Evolutionary conservation across 2,888 invertebrate genomes (phyloP), one percentile per base, ranked within the genome.

Genomic region (Caenorhabditis angaria): DNA sequence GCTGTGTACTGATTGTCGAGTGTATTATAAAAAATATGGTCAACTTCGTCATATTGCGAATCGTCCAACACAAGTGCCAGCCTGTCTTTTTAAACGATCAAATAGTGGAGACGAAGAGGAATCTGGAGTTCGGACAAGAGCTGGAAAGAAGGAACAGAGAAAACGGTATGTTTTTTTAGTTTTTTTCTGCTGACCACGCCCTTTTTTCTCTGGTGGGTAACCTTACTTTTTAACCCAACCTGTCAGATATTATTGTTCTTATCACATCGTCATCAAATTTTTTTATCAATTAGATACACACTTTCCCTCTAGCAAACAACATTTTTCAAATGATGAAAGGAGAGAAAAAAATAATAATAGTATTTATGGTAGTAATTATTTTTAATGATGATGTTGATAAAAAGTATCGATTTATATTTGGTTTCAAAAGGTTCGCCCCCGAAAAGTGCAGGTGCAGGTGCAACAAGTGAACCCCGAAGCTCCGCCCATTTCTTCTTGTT

Each of bases 1-100:
- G 35, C 89, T 93, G 61, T 93, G 93, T 88, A 91, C 91, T 84
- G 92, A 93, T 86, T 93, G 93, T 88, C 91, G 93, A 61, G 89
- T 92, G 48, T 92, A 92, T 88, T 91, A 91, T 87, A 93, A 93
- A 88, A 93, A 93, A 86, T 92, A 92, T 83, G 93, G 93, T 76
- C 92, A 93, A 88, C 89, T 93, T 77, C 88, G 89, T 12, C 88
- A 88, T 24, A 85, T 89, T 22, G 65, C 60, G 35, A 88, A 89
- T 66, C 85, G 88, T 41, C 86, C 88, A 10, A 77, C 87, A 56
- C 88, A 88, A 35, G 87, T 88, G 6, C 85, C 88, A 12, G 88
- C 88, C 6, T 89, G 88, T 82, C 84, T 89, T 76, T 82, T 82
- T 71, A 80, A 80, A 58, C 65, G 78, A 24, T 68, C 76, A 41